Conservation (phyloP, 1,140 invertebrate genomes). For the Hetaerina americana region DNA sequence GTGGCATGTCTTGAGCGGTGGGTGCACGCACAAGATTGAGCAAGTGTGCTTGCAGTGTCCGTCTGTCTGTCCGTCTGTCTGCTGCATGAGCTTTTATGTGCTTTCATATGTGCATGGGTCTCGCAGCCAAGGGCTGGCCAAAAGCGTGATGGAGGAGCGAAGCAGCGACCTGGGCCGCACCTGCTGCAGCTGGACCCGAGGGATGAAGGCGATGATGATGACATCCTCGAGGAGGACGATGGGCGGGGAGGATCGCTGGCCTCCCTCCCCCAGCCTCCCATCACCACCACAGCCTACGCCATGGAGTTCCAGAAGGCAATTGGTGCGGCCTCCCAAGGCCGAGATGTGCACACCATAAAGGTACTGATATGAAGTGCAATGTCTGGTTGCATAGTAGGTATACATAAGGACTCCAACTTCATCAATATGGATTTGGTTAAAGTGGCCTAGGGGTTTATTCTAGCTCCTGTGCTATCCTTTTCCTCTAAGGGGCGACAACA, state of each 20-base stretch:
- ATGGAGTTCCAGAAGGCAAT: slow-evolving; percentile 51
- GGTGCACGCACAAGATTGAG: no score
- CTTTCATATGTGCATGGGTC: neutral
- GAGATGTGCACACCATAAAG: slow-evolving; percentile 44
- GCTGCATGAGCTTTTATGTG: neutral
- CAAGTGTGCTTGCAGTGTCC: no score
- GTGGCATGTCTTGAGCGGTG: no score
- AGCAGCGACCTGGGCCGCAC: neutral
- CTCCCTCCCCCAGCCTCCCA: slow-evolving; percentile 27
- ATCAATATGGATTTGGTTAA: no score
- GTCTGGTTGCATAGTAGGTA: no score
- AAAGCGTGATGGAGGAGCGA: neutral
- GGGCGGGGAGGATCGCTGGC: neutral
- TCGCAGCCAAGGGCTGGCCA: neutral
- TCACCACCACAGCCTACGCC: slow-evolving; percentile 43
- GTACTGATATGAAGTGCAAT: no score
- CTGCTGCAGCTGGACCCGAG: neutral
- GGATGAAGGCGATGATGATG: neutral
- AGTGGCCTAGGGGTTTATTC: no score
- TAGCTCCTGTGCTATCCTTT: no score
- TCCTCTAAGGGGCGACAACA: no score
- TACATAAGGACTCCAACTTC: no score
- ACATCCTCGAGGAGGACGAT: neutral
- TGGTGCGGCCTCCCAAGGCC: slow-evolving; percentile 43
- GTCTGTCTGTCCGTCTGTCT: no score